Conservation (phyloP, 2,113 vertebrate genomes). For the Sinocyclocheilus maitianheensis region DNA sequence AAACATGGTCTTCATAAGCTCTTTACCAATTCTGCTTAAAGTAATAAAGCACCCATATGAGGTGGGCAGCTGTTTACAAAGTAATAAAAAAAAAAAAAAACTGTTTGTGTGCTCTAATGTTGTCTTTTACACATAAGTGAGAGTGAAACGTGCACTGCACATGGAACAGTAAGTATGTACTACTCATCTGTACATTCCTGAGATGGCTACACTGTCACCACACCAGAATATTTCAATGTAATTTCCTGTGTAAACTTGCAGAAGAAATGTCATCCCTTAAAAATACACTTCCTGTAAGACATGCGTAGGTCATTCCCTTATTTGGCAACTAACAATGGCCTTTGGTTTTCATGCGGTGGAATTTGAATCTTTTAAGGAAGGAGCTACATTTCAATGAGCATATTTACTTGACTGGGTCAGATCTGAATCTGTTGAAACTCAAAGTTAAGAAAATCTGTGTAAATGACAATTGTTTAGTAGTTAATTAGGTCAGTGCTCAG, state of each 20-base stretch:
- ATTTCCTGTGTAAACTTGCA: conserved; percentile 62
- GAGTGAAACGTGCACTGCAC: not conserved
- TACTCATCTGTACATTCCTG: conserved; percentile 52
- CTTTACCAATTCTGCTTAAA: not conserved
- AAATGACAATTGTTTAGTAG: not conserved
- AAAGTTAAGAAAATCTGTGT: not conserved
- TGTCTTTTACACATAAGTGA: conserved; percentile 48
- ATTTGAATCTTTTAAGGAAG: conserved; percentile 5
- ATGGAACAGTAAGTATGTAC: conserved; percentile 29
- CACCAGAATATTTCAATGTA: conserved; percentile 46
- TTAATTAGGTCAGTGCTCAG: not conserved
- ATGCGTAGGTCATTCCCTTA: conserved; percentile 61
- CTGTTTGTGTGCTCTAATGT: conserved; percentile 37
- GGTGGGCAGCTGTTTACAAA: conserved; percentile 33
- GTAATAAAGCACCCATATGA: conserved; percentile 16
- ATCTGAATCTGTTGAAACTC: not conserved
- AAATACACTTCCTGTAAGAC: conserved; percentile 61
- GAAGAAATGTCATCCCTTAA: conserved; percentile 57
- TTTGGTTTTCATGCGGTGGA: conserved; percentile 36
- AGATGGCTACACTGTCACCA: conserved; percentile 41
- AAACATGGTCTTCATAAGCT: not conserved
- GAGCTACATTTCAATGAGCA: conserved; percentile 3
- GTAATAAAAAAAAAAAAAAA: conserved; percentile 35
- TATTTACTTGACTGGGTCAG: not conserved
- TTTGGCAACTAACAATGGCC: conserved; percentile 59